Percentiles rank a stretch among this genome's conserved stretches.
phyloP scores from a whole-genome alignment of 37 sponge, comb jelly and placozoan genomes.

The Aplysina aerophoba region DNA sequence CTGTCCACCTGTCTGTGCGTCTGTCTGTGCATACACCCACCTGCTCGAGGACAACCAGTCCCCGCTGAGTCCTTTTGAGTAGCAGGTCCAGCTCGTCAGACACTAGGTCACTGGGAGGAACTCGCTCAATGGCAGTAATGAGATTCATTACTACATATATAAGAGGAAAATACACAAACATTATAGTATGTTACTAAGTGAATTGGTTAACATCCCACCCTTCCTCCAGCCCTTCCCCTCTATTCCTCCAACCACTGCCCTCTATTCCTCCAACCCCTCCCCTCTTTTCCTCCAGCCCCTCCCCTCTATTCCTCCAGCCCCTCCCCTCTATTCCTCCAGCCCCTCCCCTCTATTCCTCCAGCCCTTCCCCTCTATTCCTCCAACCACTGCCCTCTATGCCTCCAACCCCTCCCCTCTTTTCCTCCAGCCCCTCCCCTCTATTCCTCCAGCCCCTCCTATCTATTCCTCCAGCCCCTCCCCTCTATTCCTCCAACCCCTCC shows the following conservation, averaged over 20 bases:
- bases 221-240: not conserved
- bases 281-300: not conserved
- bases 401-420: no score
- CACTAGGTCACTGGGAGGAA: conserved; percentile 18
- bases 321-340: not conserved
- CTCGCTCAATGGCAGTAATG: not conserved
- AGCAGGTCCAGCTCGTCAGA: conserved; percentile 28
- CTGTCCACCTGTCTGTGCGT: no score
- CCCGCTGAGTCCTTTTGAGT: not conserved
- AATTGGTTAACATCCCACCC: not conserved
- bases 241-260: not conserved
- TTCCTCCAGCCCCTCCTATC: no score
- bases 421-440: no score
- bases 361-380: not conserved
- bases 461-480: no score
- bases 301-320: not conserved
- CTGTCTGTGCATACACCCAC: not conserved
- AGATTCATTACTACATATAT: conserved; percentile 15
- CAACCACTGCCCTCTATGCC: not conserved
- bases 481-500: no score
- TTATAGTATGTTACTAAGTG: no score
- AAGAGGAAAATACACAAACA: not conserved
- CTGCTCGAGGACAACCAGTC: conserved; percentile 12
- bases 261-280: not conserved
- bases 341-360: not conserved